Percentiles rank a stretch among this genome's conserved stretches.
phyloP scores from a whole-genome alignment of 2,888 invertebrate species.

The Campoplex capitator region DNA sequence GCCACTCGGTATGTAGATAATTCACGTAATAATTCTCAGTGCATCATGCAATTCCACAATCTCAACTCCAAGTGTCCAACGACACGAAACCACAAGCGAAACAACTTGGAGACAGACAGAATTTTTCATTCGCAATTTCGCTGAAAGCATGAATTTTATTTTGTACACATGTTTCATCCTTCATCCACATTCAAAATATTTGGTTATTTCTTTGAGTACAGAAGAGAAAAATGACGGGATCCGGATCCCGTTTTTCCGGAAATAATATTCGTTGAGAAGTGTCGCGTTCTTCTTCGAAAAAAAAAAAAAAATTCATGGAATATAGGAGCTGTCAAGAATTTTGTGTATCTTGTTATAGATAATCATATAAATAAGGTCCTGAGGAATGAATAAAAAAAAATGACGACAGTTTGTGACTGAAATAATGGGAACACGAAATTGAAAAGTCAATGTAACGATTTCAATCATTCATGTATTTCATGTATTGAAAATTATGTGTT shows the following conservation, averaged over 20 bases:
- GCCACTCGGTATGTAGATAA: background rate
- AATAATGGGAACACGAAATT: too few species aligned
- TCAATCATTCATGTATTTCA: background rate
- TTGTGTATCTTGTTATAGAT: too few species aligned
- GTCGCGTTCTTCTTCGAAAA: too few species aligned
- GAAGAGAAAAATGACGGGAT: too few species aligned
- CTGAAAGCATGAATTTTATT: conserved; percentile 68
- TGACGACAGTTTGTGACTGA: too few species aligned
- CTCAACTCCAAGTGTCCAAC: conserved; percentile 21
- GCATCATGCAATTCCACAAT: conserved; percentile 28
- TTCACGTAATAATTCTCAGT: conserved; percentile 19
- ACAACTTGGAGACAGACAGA: conserved; percentile 12
- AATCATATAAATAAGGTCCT: too few species aligned
- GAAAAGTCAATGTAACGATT: too few species aligned
- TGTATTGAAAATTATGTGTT: conserved; percentile 1
- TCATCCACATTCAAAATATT: conserved; percentile 27
- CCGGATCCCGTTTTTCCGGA: too few species aligned
- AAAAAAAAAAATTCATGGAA: too few species aligned
- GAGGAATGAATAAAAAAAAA: too few species aligned
- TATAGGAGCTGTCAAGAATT: too few species aligned
- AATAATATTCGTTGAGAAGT: too few species aligned
- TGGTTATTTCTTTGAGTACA: background rate
- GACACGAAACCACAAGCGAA: conserved; percentile 11
- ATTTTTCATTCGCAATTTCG: conserved; percentile 71
- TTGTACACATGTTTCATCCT: conserved; percentile 51